A percentile compares a stretch with the other conserved stretches of the same genome.
phyloP scores from a whole-genome alignment of 2,797 vertebrate species.

The Enteromius thamalakanensis region DNA sequence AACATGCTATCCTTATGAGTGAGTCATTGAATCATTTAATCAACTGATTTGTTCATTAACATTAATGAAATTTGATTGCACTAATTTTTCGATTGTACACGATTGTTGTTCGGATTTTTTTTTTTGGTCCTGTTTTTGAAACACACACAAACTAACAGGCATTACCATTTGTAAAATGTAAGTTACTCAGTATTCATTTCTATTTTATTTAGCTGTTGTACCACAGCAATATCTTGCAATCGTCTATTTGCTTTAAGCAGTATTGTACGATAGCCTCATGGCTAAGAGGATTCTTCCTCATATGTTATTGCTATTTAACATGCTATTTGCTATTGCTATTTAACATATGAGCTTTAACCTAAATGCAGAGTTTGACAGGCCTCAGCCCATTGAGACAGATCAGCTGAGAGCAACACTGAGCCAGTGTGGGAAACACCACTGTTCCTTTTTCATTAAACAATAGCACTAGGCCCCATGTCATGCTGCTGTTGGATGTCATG shows the following conservation, averaged over 20 bases:
- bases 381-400: constrained; percentile 17
- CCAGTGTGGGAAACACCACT: constrained; percentile 40
- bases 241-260: neutral
- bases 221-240: neutral
- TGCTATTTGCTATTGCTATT: no score
- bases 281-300: neutral
- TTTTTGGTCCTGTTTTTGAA: neutral
- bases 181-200: neutral
- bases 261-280: neutral
- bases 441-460: constrained; percentile 53
- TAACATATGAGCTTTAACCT: neutral
- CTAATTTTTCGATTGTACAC: no score
- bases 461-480: constrained; percentile 34
- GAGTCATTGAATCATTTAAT: neutral
- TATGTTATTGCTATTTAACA: neutral
- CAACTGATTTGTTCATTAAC: neutral
- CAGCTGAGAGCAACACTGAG: constrained; percentile 42
- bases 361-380: constrained; percentile 16
- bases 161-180: neutral
- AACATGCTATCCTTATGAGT: neutral
- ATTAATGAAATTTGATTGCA: neutral
- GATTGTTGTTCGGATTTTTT: neutral
- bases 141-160: neutral
- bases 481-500: constrained; percentile 43
- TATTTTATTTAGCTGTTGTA: neutral